A percentile compares a stretch with the other conserved stretches of the same genome.
Conservation (phyloP, 2,113 vertebrate genomes). For the Myotis brandtii region DNA sequence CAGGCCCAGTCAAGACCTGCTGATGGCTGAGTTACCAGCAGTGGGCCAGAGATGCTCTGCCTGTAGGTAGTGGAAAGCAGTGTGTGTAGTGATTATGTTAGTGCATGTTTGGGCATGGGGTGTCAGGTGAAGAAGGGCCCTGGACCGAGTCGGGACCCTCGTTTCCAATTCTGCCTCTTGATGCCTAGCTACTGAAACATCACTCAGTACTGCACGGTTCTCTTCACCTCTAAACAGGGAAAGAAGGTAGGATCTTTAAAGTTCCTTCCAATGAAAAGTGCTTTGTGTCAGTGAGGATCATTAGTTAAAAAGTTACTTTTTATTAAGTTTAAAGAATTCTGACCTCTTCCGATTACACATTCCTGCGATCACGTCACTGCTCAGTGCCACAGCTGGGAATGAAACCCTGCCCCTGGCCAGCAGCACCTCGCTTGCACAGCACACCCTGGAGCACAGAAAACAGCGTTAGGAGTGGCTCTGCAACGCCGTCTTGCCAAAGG, state of each 20-base stretch:
- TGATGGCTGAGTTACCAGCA: neutral
- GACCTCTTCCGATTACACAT: neutral
- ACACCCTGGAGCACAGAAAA: neutral
- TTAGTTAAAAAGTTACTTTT: neutral
- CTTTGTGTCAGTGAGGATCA: neutral
- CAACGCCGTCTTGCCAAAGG: neutral
- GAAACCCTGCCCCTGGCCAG: neutral
- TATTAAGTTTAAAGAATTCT: neutral
- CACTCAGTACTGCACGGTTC: neutral
- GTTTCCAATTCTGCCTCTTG: neutral
- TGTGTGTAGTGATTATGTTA: neutral
- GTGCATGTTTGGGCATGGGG: neutral
- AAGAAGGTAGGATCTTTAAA: neutral
- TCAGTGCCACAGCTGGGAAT: neutral
- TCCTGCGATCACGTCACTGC: neutral
- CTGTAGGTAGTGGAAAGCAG: neutral
- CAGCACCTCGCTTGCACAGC: rapidly evolving
- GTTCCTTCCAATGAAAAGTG: neutral
- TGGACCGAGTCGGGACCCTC: neutral
- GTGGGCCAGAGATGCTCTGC: neutral
- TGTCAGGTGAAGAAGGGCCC: neutral
- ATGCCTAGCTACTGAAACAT: neutral
- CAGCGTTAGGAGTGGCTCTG: neutral
- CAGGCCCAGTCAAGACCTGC: neutral
- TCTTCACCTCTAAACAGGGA: neutral